Evolutionary conservation across 2,113 vertebrate genomes (phyloP).

Genomic region (Eonycteris spelaea): DNA sequence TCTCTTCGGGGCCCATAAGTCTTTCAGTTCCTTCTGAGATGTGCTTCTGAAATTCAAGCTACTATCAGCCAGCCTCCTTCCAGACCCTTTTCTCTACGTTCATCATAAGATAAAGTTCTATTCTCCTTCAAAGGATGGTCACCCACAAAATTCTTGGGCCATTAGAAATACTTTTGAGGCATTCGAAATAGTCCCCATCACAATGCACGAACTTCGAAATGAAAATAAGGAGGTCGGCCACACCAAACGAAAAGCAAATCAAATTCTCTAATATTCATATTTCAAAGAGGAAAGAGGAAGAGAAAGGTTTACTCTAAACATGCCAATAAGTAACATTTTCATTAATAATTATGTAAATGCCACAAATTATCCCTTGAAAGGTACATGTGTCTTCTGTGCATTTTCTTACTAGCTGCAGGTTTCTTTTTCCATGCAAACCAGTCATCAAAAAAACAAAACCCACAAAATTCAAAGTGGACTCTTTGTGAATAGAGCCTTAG

Average conservation of each 20-base stretch:
- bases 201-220: neutral
- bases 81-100: neutral
- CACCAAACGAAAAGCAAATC: neutral
- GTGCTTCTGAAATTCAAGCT: neutral
- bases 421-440: neutral
- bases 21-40: neutral
- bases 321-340: neutral
- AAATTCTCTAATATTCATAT: neutral
- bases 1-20: neutral
- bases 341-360: neutral
- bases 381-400: neutral
- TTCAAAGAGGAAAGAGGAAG: neutral
- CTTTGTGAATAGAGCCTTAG: neutral
- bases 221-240: neutral
- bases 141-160: neutral
- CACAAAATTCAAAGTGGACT: constrained; percentile 32
- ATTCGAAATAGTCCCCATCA: neutral
- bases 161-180: neutral
- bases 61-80: neutral
- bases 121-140: neutral
- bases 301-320: neutral
- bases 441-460: constrained; percentile 14
- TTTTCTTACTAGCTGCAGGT: neutral
- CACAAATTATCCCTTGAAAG: neutral
- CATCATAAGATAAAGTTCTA: neutral